A percentile compares a stretch with the other conserved stretches of the same genome.
Evolutionary conservation across 1,140 invertebrate genomes (phyloP).

Genomic region (Lanistes nyassanus): DNA sequence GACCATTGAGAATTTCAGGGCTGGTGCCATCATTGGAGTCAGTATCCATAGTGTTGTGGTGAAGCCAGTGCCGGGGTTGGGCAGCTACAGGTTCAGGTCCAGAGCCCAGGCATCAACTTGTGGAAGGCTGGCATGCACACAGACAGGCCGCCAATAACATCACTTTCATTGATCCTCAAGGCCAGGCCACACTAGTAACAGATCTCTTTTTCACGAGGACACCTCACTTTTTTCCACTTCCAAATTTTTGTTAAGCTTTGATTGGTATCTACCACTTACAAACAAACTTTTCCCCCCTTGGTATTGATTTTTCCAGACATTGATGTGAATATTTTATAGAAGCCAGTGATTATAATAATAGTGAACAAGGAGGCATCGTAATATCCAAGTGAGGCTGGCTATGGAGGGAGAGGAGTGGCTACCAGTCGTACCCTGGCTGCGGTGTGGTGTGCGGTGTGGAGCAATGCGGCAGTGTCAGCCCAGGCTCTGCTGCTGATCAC

Average conservation of each 20-base stretch:
- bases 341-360: slow-evolving; percentile 26
- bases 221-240: background rate
- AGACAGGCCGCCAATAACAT: slow-evolving; percentile 24
- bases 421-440: background rate
- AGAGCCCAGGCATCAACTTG: slow-evolving; percentile 34
- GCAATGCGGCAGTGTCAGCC: no score
- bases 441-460: no score
- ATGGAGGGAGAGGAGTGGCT: slow-evolving; percentile 6
- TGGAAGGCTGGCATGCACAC: slow-evolving; percentile 14
- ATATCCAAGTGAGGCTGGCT: slow-evolving; percentile 21
- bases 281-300: slow-evolving; percentile 20
- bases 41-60: slow-evolving; percentile 54
- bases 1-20: slow-evolving; percentile 58
- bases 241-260: slow-evolving; percentile 1
- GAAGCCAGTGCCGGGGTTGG: background rate
- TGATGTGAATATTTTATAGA: slow-evolving; percentile 28
- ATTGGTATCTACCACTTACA: background rate
- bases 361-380: slow-evolving; percentile 11
- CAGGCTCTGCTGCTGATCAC: no score
- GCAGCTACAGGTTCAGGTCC: slow-evolving; percentile 23
- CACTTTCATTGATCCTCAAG: slow-evolving; percentile 23
- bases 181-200: no score
- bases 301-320: slow-evolving; percentile 18
- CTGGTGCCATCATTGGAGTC: slow-evolving; percentile 61
- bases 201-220: background rate